phyloP scores from a whole-genome alignment of 2,888 invertebrate genomes.

The Tolmerus cingulatus region DNA sequence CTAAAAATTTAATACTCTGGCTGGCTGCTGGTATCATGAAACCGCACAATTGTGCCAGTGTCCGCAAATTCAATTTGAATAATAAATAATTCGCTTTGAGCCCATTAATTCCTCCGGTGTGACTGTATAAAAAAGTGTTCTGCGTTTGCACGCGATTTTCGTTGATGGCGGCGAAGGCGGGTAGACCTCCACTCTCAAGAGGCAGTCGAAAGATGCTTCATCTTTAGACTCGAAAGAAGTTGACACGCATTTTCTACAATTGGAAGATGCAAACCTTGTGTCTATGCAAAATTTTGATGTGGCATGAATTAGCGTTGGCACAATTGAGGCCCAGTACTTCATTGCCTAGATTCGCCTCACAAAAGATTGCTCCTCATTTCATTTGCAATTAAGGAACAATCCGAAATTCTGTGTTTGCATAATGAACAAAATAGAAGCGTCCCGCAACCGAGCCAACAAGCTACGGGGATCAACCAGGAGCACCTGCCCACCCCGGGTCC shows the following conservation, averaged over 20 bases:
- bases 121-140: background rate
- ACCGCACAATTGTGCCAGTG: constrained; percentile 3
- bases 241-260: background rate
- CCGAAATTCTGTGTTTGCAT: constrained; percentile 27
- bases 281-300: background rate
- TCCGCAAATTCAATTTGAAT: background rate
- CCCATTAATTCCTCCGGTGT: background rate
- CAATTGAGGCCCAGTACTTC: background rate
- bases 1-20: constrained; percentile 8
- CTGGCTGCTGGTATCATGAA: constrained; percentile 1
- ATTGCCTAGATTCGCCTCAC: background rate
- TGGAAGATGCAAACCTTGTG: background rate
- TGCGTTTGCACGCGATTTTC: background rate
- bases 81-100: constrained; percentile 11
- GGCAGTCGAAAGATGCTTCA: background rate
- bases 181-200: background rate
- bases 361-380: constrained; percentile 23
- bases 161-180: background rate
- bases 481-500: background rate
- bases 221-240: background rate
- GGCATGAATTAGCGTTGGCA: background rate
- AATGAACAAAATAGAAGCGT: constrained; percentile 23
- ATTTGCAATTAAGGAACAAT: constrained; percentile 31
- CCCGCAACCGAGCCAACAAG: background rate
- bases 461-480: background rate